Percentiles rank a stretch among this genome's conserved stretches.
phyloP scores from a whole-genome alignment of 2,888 invertebrate genomes.

The Lissocephala sabroskyi region DNA sequence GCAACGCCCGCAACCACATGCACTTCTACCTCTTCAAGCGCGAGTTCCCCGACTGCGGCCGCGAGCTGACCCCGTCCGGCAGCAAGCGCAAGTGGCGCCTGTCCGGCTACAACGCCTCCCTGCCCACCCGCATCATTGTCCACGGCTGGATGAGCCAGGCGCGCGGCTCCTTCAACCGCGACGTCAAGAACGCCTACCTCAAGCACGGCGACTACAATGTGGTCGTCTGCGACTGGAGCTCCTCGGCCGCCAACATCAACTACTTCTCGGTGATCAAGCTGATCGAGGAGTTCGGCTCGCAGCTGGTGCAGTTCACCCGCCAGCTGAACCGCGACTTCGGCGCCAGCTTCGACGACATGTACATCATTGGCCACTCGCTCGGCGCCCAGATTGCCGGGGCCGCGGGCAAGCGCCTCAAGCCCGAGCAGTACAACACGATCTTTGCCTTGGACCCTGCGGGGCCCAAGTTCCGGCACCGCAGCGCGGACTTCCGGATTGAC shows the following conservation, averaged over 20 bases:
- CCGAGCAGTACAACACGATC: constrained; percentile 61
- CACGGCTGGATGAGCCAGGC: constrained; percentile 70
- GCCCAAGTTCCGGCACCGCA: constrained; percentile 57
- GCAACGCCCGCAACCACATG: constrained; percentile 42
- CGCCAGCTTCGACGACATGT: constrained; percentile 48
- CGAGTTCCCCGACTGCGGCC: constrained; percentile 52
- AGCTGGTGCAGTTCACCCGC: constrained; percentile 56
- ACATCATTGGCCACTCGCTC: constrained; percentile 70
- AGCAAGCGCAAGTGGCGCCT: constrained; percentile 28
- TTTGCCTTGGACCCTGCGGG: constrained; percentile 71
- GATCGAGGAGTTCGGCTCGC: constrained; percentile 55
- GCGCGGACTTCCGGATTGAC: constrained; percentile 62
- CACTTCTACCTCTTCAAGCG: constrained; percentile 57
- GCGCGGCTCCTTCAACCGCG: constrained; percentile 60
- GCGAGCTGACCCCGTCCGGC: constrained; percentile 40
- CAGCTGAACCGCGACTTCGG: constrained; percentile 39
- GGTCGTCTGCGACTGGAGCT: constrained; percentile 68
- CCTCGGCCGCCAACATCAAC: constrained; percentile 57
- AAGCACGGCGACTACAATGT: constrained; percentile 55
- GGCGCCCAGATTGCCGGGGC: constrained; percentile 71
- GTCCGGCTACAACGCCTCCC: constrained; percentile 53
- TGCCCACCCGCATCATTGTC: constrained; percentile 62
- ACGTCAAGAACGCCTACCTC: constrained; percentile 62
- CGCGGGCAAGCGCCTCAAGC: constrained; percentile 56
- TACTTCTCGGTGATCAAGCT: constrained; percentile 60